Evolutionary conservation across 2,888 invertebrate species (phyloP), one percentile per base, ranked within the genome.

Genomic region (Theristus sp.): DNA sequence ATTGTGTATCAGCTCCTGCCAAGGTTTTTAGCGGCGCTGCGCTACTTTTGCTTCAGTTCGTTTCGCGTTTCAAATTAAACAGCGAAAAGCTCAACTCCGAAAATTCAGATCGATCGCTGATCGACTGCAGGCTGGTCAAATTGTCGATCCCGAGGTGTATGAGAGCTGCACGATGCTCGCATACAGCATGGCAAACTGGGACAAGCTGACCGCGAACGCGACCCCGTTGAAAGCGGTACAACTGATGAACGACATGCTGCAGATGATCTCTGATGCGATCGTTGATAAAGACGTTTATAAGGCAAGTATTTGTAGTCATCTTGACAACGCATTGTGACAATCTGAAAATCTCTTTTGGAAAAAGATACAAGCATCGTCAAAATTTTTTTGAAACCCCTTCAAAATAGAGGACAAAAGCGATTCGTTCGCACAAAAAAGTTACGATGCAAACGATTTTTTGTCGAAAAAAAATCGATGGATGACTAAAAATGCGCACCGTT

Each of bases 41-140:
- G 49, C 10, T 38, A 38, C 10, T 13, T 38, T 13, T 13, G 10
- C 10, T 38, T 13, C 10, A 20, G 20, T 13, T 38, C 52, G n/a
- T n/a, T 52, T 52, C n/a, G 6, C 6, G 6, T 20, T 52, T 24
- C 25, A n/a, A 24, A n/a, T 49, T 49, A n/a, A 49, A 49, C 24
- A 38, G 17, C 49, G 26, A 54, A 54, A 6, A 20, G 27, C 6
- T 27, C 17, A 25, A 27, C 24, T 54, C 27, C 22, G 17, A 56
- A 29, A 22, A 20, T 60, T 2, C 56, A 62, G 62, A 29, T 24
- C 29, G 24, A 59, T 62, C 24, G 59, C 59, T 2, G 62, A 62
- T 24, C 3, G 26, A 2, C 6, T 62, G 56, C 59, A 62, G 49
- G 31, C 56, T 22, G 60, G 60, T 27, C 59, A 62, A 29, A 30